phyloP scores from a whole-genome alignment of 2,113 vertebrate species.

The Acinonyx jubatus region DNA sequence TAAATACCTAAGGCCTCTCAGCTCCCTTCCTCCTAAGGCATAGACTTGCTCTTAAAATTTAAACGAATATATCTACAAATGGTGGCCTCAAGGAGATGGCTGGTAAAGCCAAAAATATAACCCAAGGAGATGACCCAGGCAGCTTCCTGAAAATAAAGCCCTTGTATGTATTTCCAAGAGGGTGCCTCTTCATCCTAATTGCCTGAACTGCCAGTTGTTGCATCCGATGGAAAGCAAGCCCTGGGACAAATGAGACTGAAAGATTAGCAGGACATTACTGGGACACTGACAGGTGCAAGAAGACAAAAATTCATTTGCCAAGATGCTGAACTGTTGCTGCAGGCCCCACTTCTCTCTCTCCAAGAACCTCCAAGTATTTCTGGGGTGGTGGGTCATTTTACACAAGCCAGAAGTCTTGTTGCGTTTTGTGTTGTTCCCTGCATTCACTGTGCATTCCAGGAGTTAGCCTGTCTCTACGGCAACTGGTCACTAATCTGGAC shows the following conservation, averaged over 20 bases:
- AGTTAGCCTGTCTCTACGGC: slow-evolving; percentile 65
- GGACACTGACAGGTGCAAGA: slow-evolving; percentile 60
- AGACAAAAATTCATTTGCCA: slow-evolving; percentile 59
- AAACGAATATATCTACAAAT: neutral
- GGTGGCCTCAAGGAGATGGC: slow-evolving; percentile 5
- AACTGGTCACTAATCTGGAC: slow-evolving; percentile 66
- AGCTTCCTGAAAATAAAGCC: slow-evolving; percentile 60
- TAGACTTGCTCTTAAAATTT: slow-evolving; percentile 42
- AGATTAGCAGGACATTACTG: slow-evolving; percentile 51
- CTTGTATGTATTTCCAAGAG: neutral
- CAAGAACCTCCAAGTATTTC: slow-evolving; percentile 66
- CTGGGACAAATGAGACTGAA: slow-evolving; percentile 48
- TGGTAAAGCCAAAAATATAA: slow-evolving; percentile 57
- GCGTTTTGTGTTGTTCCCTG: neutral
- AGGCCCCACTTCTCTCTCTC: slow-evolving; percentile 37
- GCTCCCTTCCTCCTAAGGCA: slow-evolving; percentile 13
- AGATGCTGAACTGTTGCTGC: slow-evolving; percentile 33
- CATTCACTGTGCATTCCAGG: slow-evolving; percentile 65
- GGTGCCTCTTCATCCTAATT: neutral
- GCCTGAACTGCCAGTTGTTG: slow-evolving; percentile 59
- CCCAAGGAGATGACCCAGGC: slow-evolving; percentile 30
- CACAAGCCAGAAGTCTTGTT: slow-evolving; percentile 44
- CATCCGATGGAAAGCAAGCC: neutral
- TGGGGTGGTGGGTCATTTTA: slow-evolving; percentile 61
- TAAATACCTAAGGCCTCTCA: slow-evolving; percentile 59